Evolutionary conservation across 2,888 invertebrate species (phyloP), one percentile per base, ranked within the genome.

Genomic region (Hemaris fuciformis): DNA sequence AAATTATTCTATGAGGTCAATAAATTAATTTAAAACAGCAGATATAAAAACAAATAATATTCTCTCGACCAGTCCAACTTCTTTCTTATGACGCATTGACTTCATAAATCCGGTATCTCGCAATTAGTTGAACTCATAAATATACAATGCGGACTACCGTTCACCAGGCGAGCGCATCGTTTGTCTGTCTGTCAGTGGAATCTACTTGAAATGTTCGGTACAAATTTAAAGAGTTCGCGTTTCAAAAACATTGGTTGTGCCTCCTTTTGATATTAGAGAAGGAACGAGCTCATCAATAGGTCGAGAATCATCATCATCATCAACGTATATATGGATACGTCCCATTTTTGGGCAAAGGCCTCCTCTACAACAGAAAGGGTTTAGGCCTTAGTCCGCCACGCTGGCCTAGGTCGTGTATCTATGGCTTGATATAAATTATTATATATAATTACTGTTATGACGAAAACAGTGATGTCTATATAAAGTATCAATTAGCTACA

Each of bases 101-200:
- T 27, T 31, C 8, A 53, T 53, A 53, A 53, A 48, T 53, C 18
- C 31, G 8, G 53, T 53, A 31, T 27, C 53, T 53, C 31, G 27
- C 31, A 53, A 53, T 53, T 53, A 53, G 53, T 53, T 53, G 10
- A 53, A 53, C 53, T 53, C 53, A 27, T 53, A 53, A 53, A 53
- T 53, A 48, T 48, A 31, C 18, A 53, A 53, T 53, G 10, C 53
- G 53, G 18, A 53, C 27, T 59, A 59, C 46, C 4, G 45, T 22
- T 23, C 31, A 46, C n/a, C n/a, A n/a, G n/a, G 38, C 59, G 31
- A 48, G 62, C 41, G 53, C 27, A 62, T 31, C 27, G 58, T 53
- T 42, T 57, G 60, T 60, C 63, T 63, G 63, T 63, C 63, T 60
- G 60, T 63, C 63, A 63, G 63, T 63, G 38, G 27, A 38, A 45